Evolutionary conservation across 2,888 invertebrate genomes (phyloP).

Genomic region (Theretra japonica): DNA sequence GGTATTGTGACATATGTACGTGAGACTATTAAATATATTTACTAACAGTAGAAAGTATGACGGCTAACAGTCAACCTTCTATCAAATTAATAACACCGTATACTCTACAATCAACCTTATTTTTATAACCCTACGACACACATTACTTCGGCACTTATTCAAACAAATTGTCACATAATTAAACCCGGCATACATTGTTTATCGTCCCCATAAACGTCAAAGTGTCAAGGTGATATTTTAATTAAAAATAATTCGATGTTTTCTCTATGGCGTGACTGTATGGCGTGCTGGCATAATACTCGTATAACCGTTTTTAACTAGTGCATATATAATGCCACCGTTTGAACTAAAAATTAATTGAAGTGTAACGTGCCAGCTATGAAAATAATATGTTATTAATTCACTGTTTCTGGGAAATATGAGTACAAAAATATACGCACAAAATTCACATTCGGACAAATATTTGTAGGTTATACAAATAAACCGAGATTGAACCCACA

Average conservation of each 20-base stretch:
- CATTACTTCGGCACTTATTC: neutral
- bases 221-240: conserved; percentile 14
- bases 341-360: too few species aligned
- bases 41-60: too few species aligned
- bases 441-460: too few species aligned
- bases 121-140: neutral
- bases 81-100: neutral
- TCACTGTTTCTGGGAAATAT: too few species aligned
- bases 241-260: conserved; percentile 10
- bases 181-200: neutral
- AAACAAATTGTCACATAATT: conserved; percentile 12
- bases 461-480: too few species aligned
- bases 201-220: conserved; percentile 7
- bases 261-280: neutral
- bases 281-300: conserved; percentile 2
- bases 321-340: neutral
- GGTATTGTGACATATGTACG: too few species aligned
- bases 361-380: too few species aligned
- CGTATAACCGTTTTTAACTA: neutral
- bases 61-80: neutral
- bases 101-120: neutral
- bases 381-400: too few species aligned
- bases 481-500: too few species aligned
- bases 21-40: too few species aligned
- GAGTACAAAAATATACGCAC: too few species aligned